Evolutionary conservation across 2,113 vertebrate genomes (phyloP).

Genomic region (Baryphthengus martii): DNA sequence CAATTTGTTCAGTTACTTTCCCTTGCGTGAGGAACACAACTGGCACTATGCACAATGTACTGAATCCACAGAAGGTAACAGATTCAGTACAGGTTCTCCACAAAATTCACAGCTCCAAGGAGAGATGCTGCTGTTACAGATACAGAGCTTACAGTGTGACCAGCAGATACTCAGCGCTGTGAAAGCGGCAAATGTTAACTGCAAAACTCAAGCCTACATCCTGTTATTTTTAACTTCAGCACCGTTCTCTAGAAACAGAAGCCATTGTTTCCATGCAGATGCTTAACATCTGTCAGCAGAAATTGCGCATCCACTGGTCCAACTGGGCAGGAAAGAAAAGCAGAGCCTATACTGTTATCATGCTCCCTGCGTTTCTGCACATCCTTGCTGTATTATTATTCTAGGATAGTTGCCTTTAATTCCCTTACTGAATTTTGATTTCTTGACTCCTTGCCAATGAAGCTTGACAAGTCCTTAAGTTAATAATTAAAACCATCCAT

Average conservation of each 20-base stretch:
- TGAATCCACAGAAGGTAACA: rapidly evolving
- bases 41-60: rapidly evolving
- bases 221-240: background rate
- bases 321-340: background rate
- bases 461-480: background rate
- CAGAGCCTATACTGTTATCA: background rate
- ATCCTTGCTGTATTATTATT: background rate
- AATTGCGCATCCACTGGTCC: background rate
- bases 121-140: background rate
- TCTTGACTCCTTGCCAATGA: background rate
- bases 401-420: background rate
- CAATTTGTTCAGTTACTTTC: rapidly evolving
- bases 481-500: background rate
- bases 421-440: background rate
- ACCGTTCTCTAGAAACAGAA: background rate
- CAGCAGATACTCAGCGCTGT: background rate
- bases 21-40: rapidly evolving
- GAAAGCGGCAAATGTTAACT: background rate
- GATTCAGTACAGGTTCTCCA: background rate
- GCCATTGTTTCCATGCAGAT: background rate
- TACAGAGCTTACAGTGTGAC: background rate
- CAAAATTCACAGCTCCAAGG: background rate
- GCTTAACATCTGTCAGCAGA: background rate
- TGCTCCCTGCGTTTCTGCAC: background rate
- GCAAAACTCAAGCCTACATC: background rate